Base-by-base conservation (phyloP, 2,888 invertebrate species). In the Eurois occulta region DNA sequence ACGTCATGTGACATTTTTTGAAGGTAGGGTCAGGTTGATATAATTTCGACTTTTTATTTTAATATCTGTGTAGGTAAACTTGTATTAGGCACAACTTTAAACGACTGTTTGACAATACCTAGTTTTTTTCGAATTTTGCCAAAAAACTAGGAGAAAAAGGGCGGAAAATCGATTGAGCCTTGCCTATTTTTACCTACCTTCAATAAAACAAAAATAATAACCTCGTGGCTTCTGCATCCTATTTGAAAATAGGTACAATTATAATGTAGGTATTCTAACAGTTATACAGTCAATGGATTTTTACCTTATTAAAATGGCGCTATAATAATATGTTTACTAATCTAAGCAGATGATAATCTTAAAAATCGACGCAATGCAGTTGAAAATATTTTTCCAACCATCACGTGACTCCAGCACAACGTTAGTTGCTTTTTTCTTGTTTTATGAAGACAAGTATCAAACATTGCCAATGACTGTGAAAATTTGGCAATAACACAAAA, bases 391-490 rank as follows among this genome's bases (percentile, higher is more conserved):
- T 75, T 35, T 55, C 64, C 55, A 67, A 18, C 4, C 13, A 76
- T 21, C 58, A 46, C 38, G 67, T 79, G 62, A 67, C 62, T 52
- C 3, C 52, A 48, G 4, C 13, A 43, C 11, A 46, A 21, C 24
- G 7, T 38, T 24, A 16, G 1, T 16, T 8, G n/a, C 38, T 64
- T 75, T 75, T 41, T 60, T 28, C 18, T 32, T 0, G 28, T 62
- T 75, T 78, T 64, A 18, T 2, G 66, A 41, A 48, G 4, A 3
- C 4, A 35, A 35, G 7, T 48, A 58, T 18, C 18, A 46, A 18
- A 28, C 77, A 41, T 77, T 77, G 83, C 83, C 78, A 78, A 83
- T 83, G 35, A 11, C 58, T 43, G 41, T 24, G 55, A 77, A 83
- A 77, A 66, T 43, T 60, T 78, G 78, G 78, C 78, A 78, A 60